These are phyloP conservation scores for Pseudochirops cupreus DNA, from an alignment of 2,797 vertebrate genomes.

Conservation along the genomic window DNA sequence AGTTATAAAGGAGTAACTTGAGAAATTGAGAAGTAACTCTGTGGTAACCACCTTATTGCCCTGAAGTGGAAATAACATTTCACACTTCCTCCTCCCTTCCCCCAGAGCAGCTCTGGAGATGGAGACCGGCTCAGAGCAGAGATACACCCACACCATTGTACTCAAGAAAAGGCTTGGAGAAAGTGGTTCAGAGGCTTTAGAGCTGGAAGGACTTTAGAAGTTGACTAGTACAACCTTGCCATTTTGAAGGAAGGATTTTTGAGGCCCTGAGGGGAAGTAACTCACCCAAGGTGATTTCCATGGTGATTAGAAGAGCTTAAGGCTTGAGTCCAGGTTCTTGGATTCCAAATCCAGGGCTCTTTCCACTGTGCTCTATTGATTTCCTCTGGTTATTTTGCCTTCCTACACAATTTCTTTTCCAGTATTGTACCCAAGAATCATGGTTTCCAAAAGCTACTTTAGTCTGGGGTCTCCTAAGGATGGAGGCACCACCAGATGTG, in stretches of 20 bases:
- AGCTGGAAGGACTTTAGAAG: not conserved
- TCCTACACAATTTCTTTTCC: not conserved
- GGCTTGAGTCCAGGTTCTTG: not conserved
- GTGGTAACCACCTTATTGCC: not conserved
- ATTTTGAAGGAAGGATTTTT: not conserved
- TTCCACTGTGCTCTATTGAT: not conserved
- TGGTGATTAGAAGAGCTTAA: not conserved
- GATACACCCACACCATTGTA: not conserved
- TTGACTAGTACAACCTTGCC: not conserved
- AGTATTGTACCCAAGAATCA: not conserved
- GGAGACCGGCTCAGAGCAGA: not conserved
- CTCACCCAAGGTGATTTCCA: not conserved
- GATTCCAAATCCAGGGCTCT: not conserved
- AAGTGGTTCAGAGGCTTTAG: not conserved
- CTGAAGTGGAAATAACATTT: not conserved
- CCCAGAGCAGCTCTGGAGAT: not conserved
- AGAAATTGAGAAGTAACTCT: slow-evolving; percentile 4
- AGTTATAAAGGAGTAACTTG: not conserved
- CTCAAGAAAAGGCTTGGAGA: not conserved
- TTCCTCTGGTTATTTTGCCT: not conserved
- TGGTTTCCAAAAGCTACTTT: not conserved
- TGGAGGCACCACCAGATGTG: not conserved
- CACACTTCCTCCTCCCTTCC: not conserved
- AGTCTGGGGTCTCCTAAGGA: not conserved
- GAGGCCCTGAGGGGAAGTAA: not conserved